Evolutionary conservation across 2,797 vertebrate genomes (phyloP), one percentile per base, ranked within the genome.

Genomic region (Xiphorhynchus erythropygius): DNA sequence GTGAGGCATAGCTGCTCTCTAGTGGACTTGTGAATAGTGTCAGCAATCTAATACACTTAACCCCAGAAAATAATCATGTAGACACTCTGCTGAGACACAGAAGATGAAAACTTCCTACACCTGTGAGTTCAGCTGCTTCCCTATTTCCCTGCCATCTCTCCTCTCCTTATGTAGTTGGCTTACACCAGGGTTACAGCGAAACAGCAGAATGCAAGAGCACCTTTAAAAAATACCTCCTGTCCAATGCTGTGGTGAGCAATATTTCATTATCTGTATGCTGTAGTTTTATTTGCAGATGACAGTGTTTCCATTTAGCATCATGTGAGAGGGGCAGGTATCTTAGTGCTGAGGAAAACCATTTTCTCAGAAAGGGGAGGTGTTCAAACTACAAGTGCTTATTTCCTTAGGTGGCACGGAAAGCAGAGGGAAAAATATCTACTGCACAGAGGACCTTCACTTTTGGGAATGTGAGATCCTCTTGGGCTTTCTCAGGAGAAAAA

Each of bases 1-100:
- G 94, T 97, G 97, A 94, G 73, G 65, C 88, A 50, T 88, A 94
- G 74, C 77, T 96, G 76, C 93, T 95, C 96, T 96, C 89, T 89
- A 82, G 96, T 94, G 93, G 95, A 92, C 60, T 81, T 33, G 22
- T 57, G 73, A 75, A 63, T 88, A 89, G 47, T 46, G 52, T 89
- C 57, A 62, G 15, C 49, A 59, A 19, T 53, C 41, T 52, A 57
- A 89, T 63, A 71, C 4, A 4, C 4, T 80, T 59, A n/a, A 32
- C 27, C 44, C 32, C 60, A 80, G 56, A 92, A 92, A 67, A 30
- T 44, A 70, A 39, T 68, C 18, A 11, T 60, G 8, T 2, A 33
- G 41, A 13, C 76, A 7, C 6, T 55, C 32, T 78, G 49, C 57
- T 84, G 68, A 63, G 53, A 53, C 35, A 46, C 42, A 39, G 39